Evolutionary conservation across 2,113 vertebrate species (phyloP), one percentile per base, ranked within the genome.

Genomic region (Corythaixoides concolor): DNA sequence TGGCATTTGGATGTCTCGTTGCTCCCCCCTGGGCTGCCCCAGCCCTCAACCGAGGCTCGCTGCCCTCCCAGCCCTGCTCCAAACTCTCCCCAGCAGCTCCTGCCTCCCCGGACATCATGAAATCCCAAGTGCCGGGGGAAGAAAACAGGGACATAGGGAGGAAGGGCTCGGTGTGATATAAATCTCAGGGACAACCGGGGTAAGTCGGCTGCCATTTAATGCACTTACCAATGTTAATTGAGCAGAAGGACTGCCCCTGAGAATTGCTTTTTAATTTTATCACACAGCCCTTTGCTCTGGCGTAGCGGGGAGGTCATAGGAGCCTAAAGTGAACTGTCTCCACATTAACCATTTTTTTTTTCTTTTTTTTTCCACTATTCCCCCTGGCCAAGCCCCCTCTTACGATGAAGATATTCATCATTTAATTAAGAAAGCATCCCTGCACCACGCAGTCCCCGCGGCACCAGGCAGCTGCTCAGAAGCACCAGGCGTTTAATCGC

Each of bases 1-100:
- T 0, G 1, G 43, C 15, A 37, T 60, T n/a, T 3, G 12, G 47
- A 18, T 4, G 6, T 14, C 55, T 39, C 43, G 5, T 2, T 17
- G 56, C 49, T 76, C 55, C 68, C 35, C 10, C 39, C 11, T 0
- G 2, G 45, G 60, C 53, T 27, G 11, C 14, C 74, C 47, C 32
- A 9, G 37, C 30, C 27, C 2, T 8, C 8, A 1, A 33, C 45
- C 1, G 0, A 2, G 11, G 15, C 27, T 59, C 2, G 0, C 27
- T 4, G 5, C n/a, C 28, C 11, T 26, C 70, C 5, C 30, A 74
- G 52, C 55, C 43, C 43, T 9, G 37, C 4, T 3, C 43, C 60
- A n/a, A 70, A 55, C 9, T 5, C 37, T 47, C 75, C 56, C 28
- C 50, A 22, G 8, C 56, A 72, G 66, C 70, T 70, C 45, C 70